phyloP scores from a whole-genome alignment of 1,140 invertebrate species.

The Carcinoscorpius rotundicauda region DNA sequence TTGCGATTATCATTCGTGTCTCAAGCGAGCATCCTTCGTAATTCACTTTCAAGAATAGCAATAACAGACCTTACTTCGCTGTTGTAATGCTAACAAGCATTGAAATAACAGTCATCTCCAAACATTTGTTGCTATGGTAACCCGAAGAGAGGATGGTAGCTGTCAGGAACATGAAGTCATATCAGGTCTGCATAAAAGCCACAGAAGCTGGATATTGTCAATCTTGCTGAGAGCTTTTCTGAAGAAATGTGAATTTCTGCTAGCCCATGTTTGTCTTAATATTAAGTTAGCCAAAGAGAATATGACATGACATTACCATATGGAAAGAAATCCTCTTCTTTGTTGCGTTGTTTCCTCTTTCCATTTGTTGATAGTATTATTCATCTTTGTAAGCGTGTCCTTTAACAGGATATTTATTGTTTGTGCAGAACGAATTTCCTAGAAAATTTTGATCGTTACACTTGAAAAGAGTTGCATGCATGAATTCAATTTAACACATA shows the following conservation, averaged over 20 bases:
- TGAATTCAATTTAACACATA: too few relatives aligned
- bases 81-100: constrained; percentile 5
- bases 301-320: constrained; percentile 1
- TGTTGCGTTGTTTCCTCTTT: not conserved
- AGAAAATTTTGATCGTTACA: not conserved
- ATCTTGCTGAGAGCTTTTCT: constrained; percentile 1
- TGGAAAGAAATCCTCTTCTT: not conserved
- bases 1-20: too few relatives aligned
- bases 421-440: not conserved
- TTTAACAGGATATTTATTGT: not conserved
- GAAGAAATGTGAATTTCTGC: not conserved
- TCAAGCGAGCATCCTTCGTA: not conserved
- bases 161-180: constrained; percentile 1
- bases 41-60: not conserved
- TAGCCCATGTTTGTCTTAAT: not conserved
- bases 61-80: not conserved
- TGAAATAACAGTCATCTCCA: constrained; percentile 4
- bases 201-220: not conserved
- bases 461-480: too few relatives aligned
- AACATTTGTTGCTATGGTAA: constrained; percentile 3
- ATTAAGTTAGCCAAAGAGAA: constrained; percentile 1
- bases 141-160: not conserved
- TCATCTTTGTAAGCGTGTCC: not conserved
- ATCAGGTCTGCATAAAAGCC: constrained; percentile 3
- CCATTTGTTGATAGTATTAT: not conserved